Evolutionary conservation across 2,113 vertebrate genomes (phyloP), one percentile per base, ranked within the genome.

Genomic region (Saguinus imperator): DNA sequence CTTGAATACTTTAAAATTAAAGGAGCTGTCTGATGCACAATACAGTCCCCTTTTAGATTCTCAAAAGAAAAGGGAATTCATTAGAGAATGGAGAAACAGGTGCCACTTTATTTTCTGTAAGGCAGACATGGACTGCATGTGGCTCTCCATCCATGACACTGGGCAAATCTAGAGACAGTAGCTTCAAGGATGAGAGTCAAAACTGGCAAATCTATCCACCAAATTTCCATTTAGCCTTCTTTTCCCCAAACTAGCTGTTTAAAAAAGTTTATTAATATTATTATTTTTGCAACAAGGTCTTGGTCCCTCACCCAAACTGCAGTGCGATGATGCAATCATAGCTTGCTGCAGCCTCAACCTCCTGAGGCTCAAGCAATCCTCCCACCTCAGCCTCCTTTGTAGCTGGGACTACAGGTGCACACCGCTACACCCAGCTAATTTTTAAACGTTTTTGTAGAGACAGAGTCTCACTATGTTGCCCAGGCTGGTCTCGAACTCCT

Each of bases 31-130:
- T 80, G 76, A 40, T 48, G n/a, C 55, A 90, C 82, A 92, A 61
- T 66, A 55, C 68, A 40, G 55, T 88, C 82, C n/a, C 48, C 73
- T 45, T 81, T 94, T 17, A 85, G 57, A 91, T 35, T 85, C 97
- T 76, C 57, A 66, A 70, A 88, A 68, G 72, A 32, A 32, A 37
- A 84, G 83, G 14, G 12, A 85, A 82, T 86, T 85, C 35, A 93
- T 91, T 52, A n/a, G 40, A 76, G 52, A 57, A 21, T 23, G 55
- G 79, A 55, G 73, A 43, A 64, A 73, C 1, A 9, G 61, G n/a
- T 43, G 57, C 77, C 7, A 1, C 29, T 95, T 84, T 35, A 55
- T 43, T 37, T 68, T 73, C 73, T 66, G 6, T 10, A 16, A 66
- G 32, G 80, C 52, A 68, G 73, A 35, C 8, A 6, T 29, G 16